Percentiles rank a stretch among this genome's conserved stretches.
phyloP scores from a whole-genome alignment of 2,113 vertebrate species.

The Labeo rohita region DNA sequence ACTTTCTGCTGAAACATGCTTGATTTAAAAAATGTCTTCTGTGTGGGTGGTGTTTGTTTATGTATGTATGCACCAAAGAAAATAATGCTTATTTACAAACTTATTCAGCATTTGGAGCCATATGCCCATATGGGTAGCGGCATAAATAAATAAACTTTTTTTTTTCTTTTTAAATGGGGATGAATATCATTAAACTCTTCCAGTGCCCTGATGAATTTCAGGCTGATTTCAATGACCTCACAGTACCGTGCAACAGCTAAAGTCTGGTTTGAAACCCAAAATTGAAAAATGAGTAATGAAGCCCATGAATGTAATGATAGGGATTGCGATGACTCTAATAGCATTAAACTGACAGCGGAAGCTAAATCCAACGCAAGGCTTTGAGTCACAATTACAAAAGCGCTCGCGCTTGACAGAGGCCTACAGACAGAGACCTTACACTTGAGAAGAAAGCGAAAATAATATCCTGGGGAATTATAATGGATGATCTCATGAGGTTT shows the following conservation, averaged over 20 bases:
- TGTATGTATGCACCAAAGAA: neutral
- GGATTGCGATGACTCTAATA: conserved; percentile 51
- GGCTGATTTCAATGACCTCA: neutral
- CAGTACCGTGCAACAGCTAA: conserved; percentile 6
- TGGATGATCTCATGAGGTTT: conserved; percentile 64
- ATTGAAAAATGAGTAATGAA: conserved; percentile 31
- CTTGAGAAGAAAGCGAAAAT: conserved; percentile 46
- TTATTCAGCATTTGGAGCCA: neutral
- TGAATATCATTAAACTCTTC: neutral
- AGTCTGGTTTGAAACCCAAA: conserved; percentile 19
- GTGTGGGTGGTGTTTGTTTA: neutral
- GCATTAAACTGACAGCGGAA: conserved; percentile 47
- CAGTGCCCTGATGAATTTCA: neutral
- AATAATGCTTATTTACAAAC: neutral
- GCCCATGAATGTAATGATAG: conserved; percentile 41
- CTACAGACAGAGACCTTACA: conserved; percentile 41
- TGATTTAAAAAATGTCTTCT: neutral
- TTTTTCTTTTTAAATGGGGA: neutral
- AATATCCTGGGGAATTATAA: conserved; percentile 56
- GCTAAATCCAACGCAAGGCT: conserved; percentile 42
- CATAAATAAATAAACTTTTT: neutral
- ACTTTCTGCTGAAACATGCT: neutral
- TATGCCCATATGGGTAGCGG: no score
- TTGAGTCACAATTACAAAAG: conserved; percentile 48
- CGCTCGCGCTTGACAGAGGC: conserved; percentile 5